Conservation (phyloP, 2,888 invertebrate species). For the Chloroclystis v-ata region DNA sequence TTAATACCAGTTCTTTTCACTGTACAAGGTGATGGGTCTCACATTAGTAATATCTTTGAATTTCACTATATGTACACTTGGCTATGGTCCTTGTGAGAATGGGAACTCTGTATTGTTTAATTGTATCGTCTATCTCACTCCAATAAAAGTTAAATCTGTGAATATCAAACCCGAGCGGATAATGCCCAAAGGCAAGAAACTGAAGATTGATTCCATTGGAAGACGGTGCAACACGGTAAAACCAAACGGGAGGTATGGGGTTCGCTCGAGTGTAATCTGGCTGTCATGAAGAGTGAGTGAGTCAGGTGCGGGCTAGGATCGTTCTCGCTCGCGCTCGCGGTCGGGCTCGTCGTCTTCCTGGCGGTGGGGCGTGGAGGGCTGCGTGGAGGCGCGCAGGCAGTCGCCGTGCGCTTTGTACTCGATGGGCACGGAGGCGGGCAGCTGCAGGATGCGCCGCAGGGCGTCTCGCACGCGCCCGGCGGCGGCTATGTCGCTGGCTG, state of each 20-base stretch:
- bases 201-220: background rate
- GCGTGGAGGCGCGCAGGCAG: constrained; percentile 53
- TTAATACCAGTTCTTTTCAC: constrained; percentile 43
- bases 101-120: constrained; percentile 21
- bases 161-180: background rate
- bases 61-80: constrained; percentile 57
- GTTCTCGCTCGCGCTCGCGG: constrained; percentile 22
- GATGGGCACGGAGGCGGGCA: constrained; percentile 94
- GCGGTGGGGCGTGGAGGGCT: constrained; percentile 40
- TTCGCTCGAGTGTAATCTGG: too few relatives aligned
- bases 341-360: constrained; percentile 21
- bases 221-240: background rate
- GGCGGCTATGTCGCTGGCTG: constrained; percentile 91
- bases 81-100: constrained; percentile 36
- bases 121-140: constrained; percentile 34
- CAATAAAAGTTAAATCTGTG: constrained; percentile 7
- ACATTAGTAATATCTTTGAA: constrained; percentile 34
- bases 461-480: constrained; percentile 96
- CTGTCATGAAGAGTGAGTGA: too few relatives aligned
- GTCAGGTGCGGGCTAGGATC: constrained; percentile 27
- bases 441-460: constrained; percentile 94
- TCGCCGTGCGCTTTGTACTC: constrained; percentile 88
- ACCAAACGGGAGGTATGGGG: too few relatives aligned
- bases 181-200: background rate
- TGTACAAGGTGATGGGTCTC: constrained; percentile 47